Base-by-base conservation (phyloP, 2,888 invertebrate genomes). In the Sarcophaga caerulescens region DNA sequence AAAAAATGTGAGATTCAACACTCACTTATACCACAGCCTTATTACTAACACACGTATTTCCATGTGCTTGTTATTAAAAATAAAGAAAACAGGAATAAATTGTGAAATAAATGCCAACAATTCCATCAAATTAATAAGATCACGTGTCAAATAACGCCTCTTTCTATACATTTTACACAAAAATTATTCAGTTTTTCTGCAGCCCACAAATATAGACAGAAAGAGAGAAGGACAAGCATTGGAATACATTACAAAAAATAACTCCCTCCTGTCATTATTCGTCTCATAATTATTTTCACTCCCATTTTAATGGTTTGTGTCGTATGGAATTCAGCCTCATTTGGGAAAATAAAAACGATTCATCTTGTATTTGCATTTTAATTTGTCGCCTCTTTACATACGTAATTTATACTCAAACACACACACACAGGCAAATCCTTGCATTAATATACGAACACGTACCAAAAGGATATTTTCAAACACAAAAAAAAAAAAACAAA, bases 361-460 rank as follows among this genome's bases (percentile, higher is more conserved):
- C 86, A 86, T 86, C 85, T 83, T 86, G 71, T 75, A 88, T 88
- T 88, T 88, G 87, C 88, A 88, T 88, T 88, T 87, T 88, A 87
- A 88, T 88, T 88, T 87, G 87, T 87, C 62, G 83, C 35, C 70
- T 83, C 71, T 77, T 35, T 35, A 35, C 35, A 35, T 80, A 77
- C 66, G 57, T 78, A 82, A 84, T 85, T 83, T 81, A 78, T 81
- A 65, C 23, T 52, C 57, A 69, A 11, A 75, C 62, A 59, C 35
- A 68, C 35, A n/a, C 21, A 44, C 47, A 52, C 14, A 65, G 23
- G 10, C 45, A 45, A 44, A 57, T 8, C 10, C 35, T 14, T 4
- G 45, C 14, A 52, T 12, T 14, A 52, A 52, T 52, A 52, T 52
- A 4, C 0, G 52, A 52, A 52, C 52, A 52, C 52, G 52, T 52